Evolutionary conservation across 2,888 invertebrate species (phyloP).

Genomic region (Synergus gifuensis): DNA sequence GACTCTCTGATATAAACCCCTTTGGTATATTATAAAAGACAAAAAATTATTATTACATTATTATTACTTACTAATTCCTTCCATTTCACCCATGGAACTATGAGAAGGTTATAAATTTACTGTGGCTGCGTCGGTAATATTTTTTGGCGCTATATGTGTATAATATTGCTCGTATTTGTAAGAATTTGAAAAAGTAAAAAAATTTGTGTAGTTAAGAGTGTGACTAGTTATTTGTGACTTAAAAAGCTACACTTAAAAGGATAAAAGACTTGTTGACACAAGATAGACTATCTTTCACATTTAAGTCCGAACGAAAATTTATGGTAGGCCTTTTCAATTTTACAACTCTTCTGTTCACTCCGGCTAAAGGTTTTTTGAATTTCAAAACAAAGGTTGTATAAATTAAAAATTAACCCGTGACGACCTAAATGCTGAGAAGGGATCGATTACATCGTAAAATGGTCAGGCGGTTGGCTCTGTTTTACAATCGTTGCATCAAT

Average conservation of each 20-base stretch:
- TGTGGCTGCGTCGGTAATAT: too few species aligned
- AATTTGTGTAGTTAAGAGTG: too few species aligned
- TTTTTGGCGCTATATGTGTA: too few species aligned
- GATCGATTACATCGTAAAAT: slow-evolving; percentile 27
- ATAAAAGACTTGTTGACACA: neutral
- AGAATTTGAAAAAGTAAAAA: too few species aligned
- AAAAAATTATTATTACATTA: too few species aligned
- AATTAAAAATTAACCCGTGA: slow-evolving; percentile 22
- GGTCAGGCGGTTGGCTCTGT: slow-evolving; percentile 11
- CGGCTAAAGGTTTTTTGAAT: neutral
- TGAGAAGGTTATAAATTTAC: too few species aligned
- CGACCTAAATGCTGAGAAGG: neutral
- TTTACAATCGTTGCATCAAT: slow-evolving; percentile 25
- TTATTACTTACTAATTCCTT: too few species aligned
- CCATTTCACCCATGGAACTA: too few species aligned
- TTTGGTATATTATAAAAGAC: too few species aligned
- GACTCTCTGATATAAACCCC: neutral
- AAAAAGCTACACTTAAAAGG: too few species aligned
- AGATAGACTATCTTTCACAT: neutral
- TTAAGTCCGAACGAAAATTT: neutral
- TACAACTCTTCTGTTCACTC: neutral
- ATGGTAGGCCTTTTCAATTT: neutral
- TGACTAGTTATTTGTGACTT: too few species aligned
- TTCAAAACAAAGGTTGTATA: slow-evolving; percentile 28
- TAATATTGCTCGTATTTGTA: too few species aligned